Percentiles rank a stretch among this genome's conserved stretches.
Evolutionary conservation across 1,140 invertebrate genomes (phyloP).

Genomic region (Radopholus similis): DNA sequence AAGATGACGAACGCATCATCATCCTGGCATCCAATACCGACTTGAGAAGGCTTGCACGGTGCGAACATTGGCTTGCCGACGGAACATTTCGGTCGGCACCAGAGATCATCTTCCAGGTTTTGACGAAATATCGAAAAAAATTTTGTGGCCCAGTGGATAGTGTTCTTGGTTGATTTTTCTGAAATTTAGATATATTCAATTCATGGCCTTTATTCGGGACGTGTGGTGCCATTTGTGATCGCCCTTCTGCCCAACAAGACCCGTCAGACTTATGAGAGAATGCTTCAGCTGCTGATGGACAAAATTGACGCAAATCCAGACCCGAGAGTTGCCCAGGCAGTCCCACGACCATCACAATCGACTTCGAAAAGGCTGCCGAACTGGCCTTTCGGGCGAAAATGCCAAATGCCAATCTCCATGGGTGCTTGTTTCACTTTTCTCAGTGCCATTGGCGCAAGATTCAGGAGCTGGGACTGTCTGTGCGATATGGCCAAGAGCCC

Average conservation of each 20-base stretch:
- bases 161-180: too few species aligned
- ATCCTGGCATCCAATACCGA: background rate
- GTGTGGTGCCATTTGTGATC: background rate
- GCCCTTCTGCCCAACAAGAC: background rate
- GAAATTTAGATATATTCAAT: background rate
- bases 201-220: background rate
- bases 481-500: background rate
- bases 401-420: background rate
- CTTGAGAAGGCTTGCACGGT: background rate
- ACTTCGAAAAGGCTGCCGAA: constrained; percentile 4
- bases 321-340: background rate
- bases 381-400: background rate
- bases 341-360: background rate
- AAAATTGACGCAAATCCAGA: background rate
- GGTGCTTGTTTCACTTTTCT: background rate
- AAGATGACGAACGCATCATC: background rate
- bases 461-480: background rate
- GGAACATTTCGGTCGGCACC: background rate
- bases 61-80: background rate
- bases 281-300: background rate
- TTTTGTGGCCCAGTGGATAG: background rate
- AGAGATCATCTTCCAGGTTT: background rate
- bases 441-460: background rate
- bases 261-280: background rate
- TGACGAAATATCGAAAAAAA: background rate